Evolutionary conservation across 2,113 vertebrate genomes (phyloP).

Genomic region (Microtus richardsoni): DNA sequence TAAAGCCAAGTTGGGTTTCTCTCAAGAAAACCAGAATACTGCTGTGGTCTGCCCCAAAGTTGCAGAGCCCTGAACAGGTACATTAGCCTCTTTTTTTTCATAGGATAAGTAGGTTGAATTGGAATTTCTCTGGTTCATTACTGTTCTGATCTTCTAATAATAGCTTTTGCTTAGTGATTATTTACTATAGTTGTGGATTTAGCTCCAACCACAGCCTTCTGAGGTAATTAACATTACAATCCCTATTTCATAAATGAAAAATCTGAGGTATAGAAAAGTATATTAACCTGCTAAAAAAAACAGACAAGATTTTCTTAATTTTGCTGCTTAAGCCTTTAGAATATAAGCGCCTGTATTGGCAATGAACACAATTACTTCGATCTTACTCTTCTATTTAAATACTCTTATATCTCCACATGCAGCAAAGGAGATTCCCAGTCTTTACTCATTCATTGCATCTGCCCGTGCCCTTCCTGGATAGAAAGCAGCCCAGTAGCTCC

Average conservation of each 20-base stretch:
- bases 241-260: constrained; percentile 42
- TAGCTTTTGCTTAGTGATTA: constrained; percentile 38
- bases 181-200: not conserved
- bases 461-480: not conserved
- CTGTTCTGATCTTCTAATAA: constrained; percentile 47
- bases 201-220: not conserved
- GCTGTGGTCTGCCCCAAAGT: not conserved
- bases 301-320: not conserved
- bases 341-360: too few relatives aligned
- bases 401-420: not conserved
- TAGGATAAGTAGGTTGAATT: not conserved
- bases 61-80: not conserved
- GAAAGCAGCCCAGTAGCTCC: not conserved
- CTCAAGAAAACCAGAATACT: not conserved
- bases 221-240: not conserved
- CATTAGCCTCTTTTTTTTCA: constrained; percentile 23
- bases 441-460: not conserved
- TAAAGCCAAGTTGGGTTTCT: not conserved
- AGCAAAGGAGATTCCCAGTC: not conserved
- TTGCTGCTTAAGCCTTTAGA: not conserved
- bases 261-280: constrained; percentile 16
- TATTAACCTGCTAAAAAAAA: not conserved
- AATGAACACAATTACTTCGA: not conserved
- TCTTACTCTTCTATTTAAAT: not conserved
- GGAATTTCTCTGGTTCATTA: constrained; percentile 17